Evolutionary conservation across 2,113 vertebrate species (phyloP).

Genomic region (Apus apus): DNA sequence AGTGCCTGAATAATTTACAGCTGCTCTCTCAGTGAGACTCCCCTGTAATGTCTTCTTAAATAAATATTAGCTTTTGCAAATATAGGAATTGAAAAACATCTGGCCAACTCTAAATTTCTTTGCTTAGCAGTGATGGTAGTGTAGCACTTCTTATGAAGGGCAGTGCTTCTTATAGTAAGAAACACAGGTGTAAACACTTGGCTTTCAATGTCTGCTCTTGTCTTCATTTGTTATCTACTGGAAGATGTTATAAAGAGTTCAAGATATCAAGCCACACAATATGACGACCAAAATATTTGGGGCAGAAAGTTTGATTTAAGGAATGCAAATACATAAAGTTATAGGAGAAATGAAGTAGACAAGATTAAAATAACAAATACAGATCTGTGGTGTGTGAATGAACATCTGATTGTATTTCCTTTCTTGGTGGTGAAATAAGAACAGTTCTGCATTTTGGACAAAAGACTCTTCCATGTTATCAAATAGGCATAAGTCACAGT

Average conservation of each 20-base stretch:
- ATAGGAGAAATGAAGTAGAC: not conserved
- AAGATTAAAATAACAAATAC: not conserved
- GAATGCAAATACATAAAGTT: not conserved
- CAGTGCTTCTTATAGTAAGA: not conserved
- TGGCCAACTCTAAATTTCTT: not conserved
- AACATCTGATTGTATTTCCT: not conserved
- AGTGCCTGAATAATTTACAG: constrained; percentile 29
- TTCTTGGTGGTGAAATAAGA: not conserved
- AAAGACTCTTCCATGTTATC: not conserved
- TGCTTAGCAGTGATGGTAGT: not conserved
- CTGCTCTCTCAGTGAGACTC: not conserved
- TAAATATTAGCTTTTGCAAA: constrained; percentile 37
- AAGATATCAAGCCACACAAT: not conserved
- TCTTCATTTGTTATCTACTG: not conserved
- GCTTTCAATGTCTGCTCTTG: not conserved
- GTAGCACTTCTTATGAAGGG: not conserved
- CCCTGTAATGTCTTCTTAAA: not conserved
- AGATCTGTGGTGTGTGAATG: not conserved
- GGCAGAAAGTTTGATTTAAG: not conserved
- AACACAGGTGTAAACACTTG: not conserved
- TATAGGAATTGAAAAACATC: not conserved
- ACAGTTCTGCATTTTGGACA: not conserved
- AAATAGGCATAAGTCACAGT: not conserved
- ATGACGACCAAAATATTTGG: not conserved
- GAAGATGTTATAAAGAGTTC: not conserved